These are phyloP conservation scores for Amblyjoppa proteus DNA, from an alignment of 2,888 invertebrate species.

Conservation along the genomic window DNA sequence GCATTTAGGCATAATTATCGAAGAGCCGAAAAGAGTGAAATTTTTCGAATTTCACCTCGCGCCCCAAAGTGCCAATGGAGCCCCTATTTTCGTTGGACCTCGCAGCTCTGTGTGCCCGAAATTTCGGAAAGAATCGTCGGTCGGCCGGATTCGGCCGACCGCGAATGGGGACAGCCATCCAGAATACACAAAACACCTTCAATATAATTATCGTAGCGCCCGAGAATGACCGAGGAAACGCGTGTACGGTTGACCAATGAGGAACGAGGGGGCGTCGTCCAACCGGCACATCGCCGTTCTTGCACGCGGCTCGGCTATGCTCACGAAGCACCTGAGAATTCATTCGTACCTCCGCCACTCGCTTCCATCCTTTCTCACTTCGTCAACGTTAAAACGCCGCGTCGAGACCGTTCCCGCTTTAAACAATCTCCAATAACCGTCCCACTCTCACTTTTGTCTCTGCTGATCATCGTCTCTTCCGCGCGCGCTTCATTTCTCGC, in stretches of 20 bases:
- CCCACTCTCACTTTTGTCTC: slow-evolving; percentile 7
- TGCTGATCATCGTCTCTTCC: neutral
- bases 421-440: neutral
- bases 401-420: neutral
- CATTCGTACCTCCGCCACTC: slow-evolving; percentile 20
- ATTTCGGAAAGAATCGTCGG: neutral
- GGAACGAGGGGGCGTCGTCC: slow-evolving; percentile 74
- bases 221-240: slow-evolving; percentile 62
- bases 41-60: no score
- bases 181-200: slow-evolving; percentile 34
- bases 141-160: neutral
- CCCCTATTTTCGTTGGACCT: no score
- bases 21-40: no score
- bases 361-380: slow-evolving; percentile 30
- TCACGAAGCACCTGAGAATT: slow-evolving; percentile 7
- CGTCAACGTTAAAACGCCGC: slow-evolving; percentile 22
- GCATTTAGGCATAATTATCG: no score
- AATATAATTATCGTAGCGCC: slow-evolving; percentile 59
- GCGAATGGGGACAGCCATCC: slow-evolving; percentile 48
- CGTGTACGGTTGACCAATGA: slow-evolving; percentile 75
- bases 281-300: slow-evolving; percentile 61
- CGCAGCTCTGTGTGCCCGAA: neutral
- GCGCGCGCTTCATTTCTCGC: slow-evolving; percentile 18
- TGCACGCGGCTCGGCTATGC: slow-evolving; percentile 41
- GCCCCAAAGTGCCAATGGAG: no score